Base-by-base conservation (phyloP, 2,113 vertebrate genomes). In the Pseudois nayaur region DNA sequence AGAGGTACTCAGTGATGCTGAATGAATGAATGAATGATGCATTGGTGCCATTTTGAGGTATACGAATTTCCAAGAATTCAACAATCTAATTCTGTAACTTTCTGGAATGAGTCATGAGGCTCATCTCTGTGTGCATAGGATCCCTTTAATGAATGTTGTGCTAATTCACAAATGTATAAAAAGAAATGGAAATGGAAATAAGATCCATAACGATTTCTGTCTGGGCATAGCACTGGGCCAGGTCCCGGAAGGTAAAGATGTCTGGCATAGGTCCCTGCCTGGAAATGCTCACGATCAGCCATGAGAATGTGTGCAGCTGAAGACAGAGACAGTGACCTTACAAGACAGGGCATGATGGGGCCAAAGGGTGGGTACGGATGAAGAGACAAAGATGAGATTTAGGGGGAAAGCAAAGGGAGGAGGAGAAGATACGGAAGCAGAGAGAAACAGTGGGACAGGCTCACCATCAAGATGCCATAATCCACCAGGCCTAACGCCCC, bases 401-500 rank as follows among this genome's bases (percentile, higher is more conserved):
- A 84, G 36, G 79, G 85, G 33, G 27, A 76, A 12, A 57, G 40
- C 2, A 31, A 60, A 50, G 12, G 1, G 6, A 67, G 1, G 1
- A 54, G 50, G 11, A 52, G 50, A 71, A 33, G 27, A 40, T 5
- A 21, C 0, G 21, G 57, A 55, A 43, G 33, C 57, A 1, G 5
- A 82, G 17, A 45, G 50, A 27, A 16, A 40, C 48, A 67, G 8
- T 3, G 6, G 0, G 8, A 6, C 0, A 0, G 12, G n/a, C 3
- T 2, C 0, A 1, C 43, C 13, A 6, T 1, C 59, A 82, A 25
- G 33, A 8, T 54, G 81, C 71, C 33, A 13, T 3, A 7, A 43
- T 36, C n/a, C 27, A 2, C 14, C 8, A 55, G 62, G 6, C 27
- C 50, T 54, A 36, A 25, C 0, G 25, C n/a, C 31, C 15, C 0